Evolutionary conservation across 1,140 invertebrate species (phyloP).

Genomic region (Bombus cullumanus): DNA sequence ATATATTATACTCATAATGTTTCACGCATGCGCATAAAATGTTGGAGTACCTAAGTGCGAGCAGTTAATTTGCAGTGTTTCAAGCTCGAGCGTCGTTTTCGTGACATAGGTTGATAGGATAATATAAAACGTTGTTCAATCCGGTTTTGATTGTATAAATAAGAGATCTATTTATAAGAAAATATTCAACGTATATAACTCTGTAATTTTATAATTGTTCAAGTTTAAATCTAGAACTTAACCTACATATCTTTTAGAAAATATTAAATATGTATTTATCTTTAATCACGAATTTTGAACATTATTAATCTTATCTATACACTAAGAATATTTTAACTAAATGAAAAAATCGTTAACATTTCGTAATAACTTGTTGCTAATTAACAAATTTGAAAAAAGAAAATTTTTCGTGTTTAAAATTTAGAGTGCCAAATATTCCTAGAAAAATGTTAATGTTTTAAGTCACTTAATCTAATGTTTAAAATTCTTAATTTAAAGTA

Average conservation of each 20-base stretch:
- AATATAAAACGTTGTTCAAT: not conserved
- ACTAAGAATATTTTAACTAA: not conserved
- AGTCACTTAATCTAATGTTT: not conserved
- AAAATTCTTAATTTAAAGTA: not conserved
- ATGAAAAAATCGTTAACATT: not conserved
- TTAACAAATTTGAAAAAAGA: not conserved
- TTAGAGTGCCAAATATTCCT: conserved; percentile 5
- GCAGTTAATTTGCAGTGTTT: not conserved
- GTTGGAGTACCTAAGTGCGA: not conserved
- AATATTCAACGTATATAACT: not conserved
- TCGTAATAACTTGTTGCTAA: not conserved
- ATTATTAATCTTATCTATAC: not conserved
- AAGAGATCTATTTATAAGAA: conserved; percentile 1
- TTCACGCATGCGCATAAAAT: conserved; percentile 19
- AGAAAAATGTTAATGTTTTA: conserved; percentile 5
- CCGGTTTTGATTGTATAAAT: not conserved
- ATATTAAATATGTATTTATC: not conserved
- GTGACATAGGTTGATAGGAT: not conserved
- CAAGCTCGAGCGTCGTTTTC: not conserved
- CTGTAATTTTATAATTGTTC: not conserved
- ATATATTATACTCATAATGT: not conserved
- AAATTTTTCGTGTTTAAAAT: not conserved
- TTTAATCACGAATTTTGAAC: not conserved
- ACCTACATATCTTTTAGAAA: not conserved
- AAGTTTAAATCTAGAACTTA: conserved; percentile 21